Percentiles rank a stretch among this genome's conserved stretches.
Evolutionary conservation across 2,888 invertebrate species (phyloP).

Genomic region (Altica lythri): DNA sequence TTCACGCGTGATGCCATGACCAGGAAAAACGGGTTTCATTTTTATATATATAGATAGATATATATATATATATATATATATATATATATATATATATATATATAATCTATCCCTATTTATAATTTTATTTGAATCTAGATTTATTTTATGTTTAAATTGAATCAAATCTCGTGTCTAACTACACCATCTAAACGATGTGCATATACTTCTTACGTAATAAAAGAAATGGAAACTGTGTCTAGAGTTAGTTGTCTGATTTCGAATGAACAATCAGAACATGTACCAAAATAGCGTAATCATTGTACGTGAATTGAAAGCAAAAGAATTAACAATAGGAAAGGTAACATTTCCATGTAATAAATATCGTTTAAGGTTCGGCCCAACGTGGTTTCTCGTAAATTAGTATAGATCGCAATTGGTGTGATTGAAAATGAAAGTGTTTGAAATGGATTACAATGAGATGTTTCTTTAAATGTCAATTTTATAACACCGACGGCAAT

Average conservation of each 20-base stretch:
- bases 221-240: conserved; percentile 9
- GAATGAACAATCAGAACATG: conserved; percentile 5
- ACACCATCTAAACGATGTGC: neutral
- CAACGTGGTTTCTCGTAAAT: conserved; percentile 23
- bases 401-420: conserved; percentile 27
- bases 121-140: no score
- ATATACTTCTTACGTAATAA: neutral
- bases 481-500: conserved; percentile 33
- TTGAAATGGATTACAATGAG: conserved; percentile 29
- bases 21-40: no score
- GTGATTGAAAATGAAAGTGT: conserved; percentile 34
- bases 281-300: conserved; percentile 21
- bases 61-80: no score
- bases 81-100: no score
- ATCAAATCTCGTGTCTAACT: neutral
- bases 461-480: conserved; percentile 42
- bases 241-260: conserved; percentile 3
- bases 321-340: conserved; percentile 20
- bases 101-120: no score
- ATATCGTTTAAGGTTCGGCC: conserved; percentile 19
- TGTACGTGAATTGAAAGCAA: conserved; percentile 15
- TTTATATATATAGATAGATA: no score
- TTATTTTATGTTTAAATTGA: neutral
- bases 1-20: no score
- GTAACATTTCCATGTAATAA: conserved; percentile 21